Evolutionary conservation across 2,888 invertebrate genomes (phyloP), one percentile per base, ranked within the genome.

Genomic region (Conops quadrifasciatus): DNA sequence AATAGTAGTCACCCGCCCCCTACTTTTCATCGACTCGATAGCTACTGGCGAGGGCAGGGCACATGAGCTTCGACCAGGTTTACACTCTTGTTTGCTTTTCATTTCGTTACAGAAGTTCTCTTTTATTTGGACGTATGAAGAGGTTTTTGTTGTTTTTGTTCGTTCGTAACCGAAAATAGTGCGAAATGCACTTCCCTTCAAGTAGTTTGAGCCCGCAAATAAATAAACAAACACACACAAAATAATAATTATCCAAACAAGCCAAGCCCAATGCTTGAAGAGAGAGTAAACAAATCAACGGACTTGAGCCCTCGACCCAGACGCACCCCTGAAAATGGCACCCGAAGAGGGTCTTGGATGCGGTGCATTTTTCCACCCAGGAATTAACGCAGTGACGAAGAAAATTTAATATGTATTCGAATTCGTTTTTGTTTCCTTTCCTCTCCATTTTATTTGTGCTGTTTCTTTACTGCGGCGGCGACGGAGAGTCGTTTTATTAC

Each of bases 221-320:
- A 36, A 36, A 4, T 36, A 36, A 36, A 21, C 51, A 53, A 24
- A 7, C 58, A 28, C 11, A 15, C n/a, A 53, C 53, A 28, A 5
- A 21, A 63, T 4, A 21, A 21, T 15, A 26, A 64, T 15, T 5
- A 49, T 13, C 5, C 49, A 49, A 1, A 49, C 53, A 24, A n/a
- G 13, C 53, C 53, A 56, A 2, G 2, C 19, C 53, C 21, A 21
- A 11, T 21, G 4, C 24, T n/a, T 5, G 28, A 26, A 62, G 62
- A 62, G 36, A 24, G 43, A 66, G 73, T 75, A 78, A 76, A 77
- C 75, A 77, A 77, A 76, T 75, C 73, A 75, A 75, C 73, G 74
- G 72, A 77, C 74, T 76, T 73, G 73, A 73, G 72, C 72, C 73
- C 75, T 70, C 76, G 71, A 45, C 53, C 4, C 66, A 43, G 43